Evolutionary conservation across 1,140 invertebrate genomes (phyloP).

Genomic region (Helicoverpa zea): DNA sequence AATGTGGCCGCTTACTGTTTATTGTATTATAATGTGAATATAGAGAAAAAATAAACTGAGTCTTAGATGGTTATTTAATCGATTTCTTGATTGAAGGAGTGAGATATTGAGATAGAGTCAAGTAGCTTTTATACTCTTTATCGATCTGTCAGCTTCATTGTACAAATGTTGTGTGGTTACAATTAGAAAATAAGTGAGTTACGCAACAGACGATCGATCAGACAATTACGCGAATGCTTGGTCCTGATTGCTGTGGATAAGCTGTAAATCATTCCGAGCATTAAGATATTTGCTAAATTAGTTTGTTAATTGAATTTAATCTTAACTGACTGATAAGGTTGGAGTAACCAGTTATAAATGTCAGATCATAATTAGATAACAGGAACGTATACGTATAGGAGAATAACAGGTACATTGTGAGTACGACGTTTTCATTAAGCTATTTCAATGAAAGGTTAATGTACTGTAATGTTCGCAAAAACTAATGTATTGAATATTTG

Average conservation of each 20-base stretch:
- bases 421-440: slow-evolving; percentile 17
- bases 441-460: slow-evolving; percentile 23
- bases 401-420: background rate
- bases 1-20: slow-evolving; percentile 59
- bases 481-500: slow-evolving; percentile 23
- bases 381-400: background rate
- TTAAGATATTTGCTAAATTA: slow-evolving; percentile 17
- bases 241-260: slow-evolving; percentile 24
- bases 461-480: slow-evolving; percentile 15
- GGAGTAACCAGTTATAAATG: slow-evolving; percentile 28
- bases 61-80: slow-evolving; percentile 39
- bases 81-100: slow-evolving; percentile 21
- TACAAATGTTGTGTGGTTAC: slow-evolving; percentile 41
- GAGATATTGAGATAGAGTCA: slow-evolving; percentile 49
- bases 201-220: slow-evolving; percentile 34
- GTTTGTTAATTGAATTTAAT: slow-evolving; percentile 39
- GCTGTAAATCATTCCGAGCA: slow-evolving; percentile 26
- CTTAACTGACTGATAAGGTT: slow-evolving; percentile 14
- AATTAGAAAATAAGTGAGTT: slow-evolving; percentile 42
- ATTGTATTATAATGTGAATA: slow-evolving; percentile 60
- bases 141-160: slow-evolving; percentile 48
- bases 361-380: slow-evolving; percentile 34
- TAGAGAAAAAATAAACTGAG: slow-evolving; percentile 20
- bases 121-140: slow-evolving; percentile 46
- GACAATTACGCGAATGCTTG: slow-evolving; percentile 35